Conservation (phyloP, 2,113 vertebrate species). For the Chlorocebus sabaeus region DNA sequence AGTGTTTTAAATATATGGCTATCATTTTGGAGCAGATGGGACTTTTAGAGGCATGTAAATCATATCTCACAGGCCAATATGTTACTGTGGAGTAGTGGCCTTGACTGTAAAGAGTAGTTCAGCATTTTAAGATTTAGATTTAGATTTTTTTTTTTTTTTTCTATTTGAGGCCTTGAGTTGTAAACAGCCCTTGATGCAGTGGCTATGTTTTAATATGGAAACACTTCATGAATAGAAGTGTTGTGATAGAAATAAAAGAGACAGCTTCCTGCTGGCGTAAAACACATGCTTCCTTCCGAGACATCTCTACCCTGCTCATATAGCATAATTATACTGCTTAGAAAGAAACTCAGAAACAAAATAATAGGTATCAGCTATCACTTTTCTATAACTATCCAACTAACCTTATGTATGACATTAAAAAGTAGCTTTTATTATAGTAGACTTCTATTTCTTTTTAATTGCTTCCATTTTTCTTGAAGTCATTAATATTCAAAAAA, state of each 20-base stretch:
- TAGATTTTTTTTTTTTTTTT: not conserved
- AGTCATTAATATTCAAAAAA: constrained; percentile 72
- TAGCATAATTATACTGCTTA: not conserved
- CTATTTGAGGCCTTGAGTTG: not conserved
- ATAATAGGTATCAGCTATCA: constrained; percentile 12
- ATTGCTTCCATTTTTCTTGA: constrained; percentile 69
- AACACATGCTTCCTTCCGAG: not conserved
- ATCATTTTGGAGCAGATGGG: not conserved
- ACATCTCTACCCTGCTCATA: not conserved
- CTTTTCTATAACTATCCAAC: not conserved
- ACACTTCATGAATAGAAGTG: not conserved
- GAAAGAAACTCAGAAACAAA: constrained; percentile 34
- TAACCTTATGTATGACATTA: constrained; percentile 38
- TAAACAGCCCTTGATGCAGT: constrained; percentile 3
- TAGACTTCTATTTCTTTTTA: constrained; percentile 65
- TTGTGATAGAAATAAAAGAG: not conserved
- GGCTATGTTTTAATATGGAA: constrained; percentile 35
- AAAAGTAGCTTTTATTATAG: constrained; percentile 38
- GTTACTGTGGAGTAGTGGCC: not conserved
- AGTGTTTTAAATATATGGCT: not conserved
- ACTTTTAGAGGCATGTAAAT: constrained; percentile 26
- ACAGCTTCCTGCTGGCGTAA: not conserved
- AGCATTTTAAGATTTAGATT: not conserved
- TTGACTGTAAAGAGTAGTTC: not conserved
- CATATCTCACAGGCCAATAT: not conserved